Conservation (phyloP, 2,797 vertebrate species). For the Morus bassanus region DNA sequence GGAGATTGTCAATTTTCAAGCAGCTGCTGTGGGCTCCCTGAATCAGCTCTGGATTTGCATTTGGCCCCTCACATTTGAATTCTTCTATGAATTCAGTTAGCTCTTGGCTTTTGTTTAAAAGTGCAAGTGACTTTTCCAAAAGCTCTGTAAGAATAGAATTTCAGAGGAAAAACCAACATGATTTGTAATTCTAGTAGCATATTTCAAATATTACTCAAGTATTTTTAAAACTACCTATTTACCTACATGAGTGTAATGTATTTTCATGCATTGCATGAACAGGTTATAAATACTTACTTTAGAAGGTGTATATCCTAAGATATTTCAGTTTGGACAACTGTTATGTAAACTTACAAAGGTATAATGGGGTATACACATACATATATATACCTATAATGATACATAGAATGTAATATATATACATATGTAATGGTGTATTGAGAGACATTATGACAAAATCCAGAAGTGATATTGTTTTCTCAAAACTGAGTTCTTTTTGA, state of each 20-base stretch:
- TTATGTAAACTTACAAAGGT: not conserved
- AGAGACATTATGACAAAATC: not conserved
- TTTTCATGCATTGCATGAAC: not conserved
- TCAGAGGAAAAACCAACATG: not conserved
- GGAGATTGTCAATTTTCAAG: constrained; percentile 83
- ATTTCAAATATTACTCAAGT: not conserved
- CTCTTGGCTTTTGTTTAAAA: constrained; percentile 85
- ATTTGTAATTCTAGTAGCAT: not conserved
- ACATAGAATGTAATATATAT: not conserved
- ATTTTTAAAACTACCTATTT: not conserved
- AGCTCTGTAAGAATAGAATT: constrained; percentile 76
- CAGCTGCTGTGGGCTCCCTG: constrained; percentile 78
- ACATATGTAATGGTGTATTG: not conserved
- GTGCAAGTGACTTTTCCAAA: constrained; percentile 83
- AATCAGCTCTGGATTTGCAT: constrained; percentile 71
- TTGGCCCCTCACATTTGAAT: constrained; percentile 81
- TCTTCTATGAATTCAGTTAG: constrained; percentile 83
- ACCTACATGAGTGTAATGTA: accelerated
- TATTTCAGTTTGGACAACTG: not conserved
- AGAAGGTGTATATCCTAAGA: not conserved
- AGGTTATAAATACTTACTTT: not conserved
- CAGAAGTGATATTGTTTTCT: not conserved
- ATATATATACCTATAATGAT: not conserved
- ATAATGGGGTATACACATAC: not conserved
- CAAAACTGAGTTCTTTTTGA: not conserved